These are phyloP conservation scores for Microtus oregoni DNA, from an alignment of 2,113 vertebrate species.

Conservation along the genomic window DNA sequence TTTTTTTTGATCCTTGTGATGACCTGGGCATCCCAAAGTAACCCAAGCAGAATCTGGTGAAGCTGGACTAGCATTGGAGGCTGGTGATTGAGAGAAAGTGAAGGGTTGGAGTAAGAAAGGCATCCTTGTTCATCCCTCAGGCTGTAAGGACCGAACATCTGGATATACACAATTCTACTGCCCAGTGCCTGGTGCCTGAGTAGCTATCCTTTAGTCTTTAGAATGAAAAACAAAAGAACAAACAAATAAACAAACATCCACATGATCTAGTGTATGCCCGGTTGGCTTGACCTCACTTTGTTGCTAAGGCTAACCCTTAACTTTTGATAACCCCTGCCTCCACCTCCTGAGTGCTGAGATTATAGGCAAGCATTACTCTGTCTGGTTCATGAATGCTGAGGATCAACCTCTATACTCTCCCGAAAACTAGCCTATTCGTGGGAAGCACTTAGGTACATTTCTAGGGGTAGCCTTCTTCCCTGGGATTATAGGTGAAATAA, in stretches of 20 bases:
- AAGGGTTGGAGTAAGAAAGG: background rate
- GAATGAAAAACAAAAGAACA: background rate
- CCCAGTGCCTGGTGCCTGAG: too few species aligned
- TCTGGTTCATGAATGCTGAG: background rate
- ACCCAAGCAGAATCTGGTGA: background rate
- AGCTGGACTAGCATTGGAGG: background rate
- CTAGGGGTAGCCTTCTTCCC: background rate
- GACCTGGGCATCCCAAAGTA: background rate
- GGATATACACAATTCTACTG: background rate
- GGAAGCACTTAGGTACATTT: background rate
- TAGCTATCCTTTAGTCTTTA: background rate
- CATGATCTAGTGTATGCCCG: background rate
- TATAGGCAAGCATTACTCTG: background rate
- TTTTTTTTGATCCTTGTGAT: background rate
- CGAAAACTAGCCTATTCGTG: too few species aligned
- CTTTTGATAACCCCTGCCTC: background rate
- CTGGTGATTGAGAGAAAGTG: constrained; percentile 3
- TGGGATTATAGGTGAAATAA: background rate
- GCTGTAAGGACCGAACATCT: background rate
- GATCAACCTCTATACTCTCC: background rate
- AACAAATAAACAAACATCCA: background rate
- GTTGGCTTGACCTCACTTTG: background rate
- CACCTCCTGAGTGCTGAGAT: too few species aligned
- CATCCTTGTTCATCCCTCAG: background rate
- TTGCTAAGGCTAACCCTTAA: background rate